Percentiles rank a stretch among this genome's conserved stretches.
Conservation (phyloP, 2,888 invertebrate species). For the Caenorhabditis macrosperma region DNA sequence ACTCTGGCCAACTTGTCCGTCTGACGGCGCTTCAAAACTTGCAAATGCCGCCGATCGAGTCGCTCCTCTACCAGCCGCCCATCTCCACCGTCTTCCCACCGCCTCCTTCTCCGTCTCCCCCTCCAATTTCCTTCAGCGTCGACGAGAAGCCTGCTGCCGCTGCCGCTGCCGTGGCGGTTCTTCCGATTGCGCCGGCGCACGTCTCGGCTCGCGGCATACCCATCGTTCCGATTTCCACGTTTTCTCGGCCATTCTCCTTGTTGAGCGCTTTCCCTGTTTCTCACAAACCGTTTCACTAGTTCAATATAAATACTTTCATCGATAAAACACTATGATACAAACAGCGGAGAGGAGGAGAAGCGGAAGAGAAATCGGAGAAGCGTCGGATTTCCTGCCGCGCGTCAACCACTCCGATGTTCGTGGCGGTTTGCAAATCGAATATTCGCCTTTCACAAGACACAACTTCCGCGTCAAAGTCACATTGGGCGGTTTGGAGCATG, state of each 20-base stretch:
- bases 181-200: slow-evolving; percentile 45
- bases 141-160: slow-evolving; percentile 15
- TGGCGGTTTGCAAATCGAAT: slow-evolving; percentile 26
- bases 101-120: slow-evolving; percentile 3
- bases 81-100: slow-evolving; percentile 33
- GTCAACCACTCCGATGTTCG: slow-evolving; percentile 23
- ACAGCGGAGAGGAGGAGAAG: too few relatives aligned
- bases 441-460: slow-evolving; percentile 12
- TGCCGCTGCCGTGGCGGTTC: slow-evolving; percentile 25
- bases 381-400: slow-evolving; percentile 30
- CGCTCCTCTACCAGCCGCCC: slow-evolving; percentile 45
- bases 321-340: background rate
- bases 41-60: slow-evolving; percentile 51
- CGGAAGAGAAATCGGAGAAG: too few relatives aligned
- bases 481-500: background rate
- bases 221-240: slow-evolving; percentile 35
- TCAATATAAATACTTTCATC: background rate
- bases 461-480: background rate
- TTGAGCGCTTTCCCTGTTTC: too few relatives aligned
- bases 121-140: slow-evolving; percentile 14
- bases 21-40: slow-evolving; percentile 56
- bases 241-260: slow-evolving; percentile 27
- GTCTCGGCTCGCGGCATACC: slow-evolving; percentile 50
- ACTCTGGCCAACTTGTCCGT: slow-evolving; percentile 23
- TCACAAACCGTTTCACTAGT: background rate